phyloP scores from a whole-genome alignment of 2,888 invertebrate genomes.

The Drosophila incognita region DNA sequence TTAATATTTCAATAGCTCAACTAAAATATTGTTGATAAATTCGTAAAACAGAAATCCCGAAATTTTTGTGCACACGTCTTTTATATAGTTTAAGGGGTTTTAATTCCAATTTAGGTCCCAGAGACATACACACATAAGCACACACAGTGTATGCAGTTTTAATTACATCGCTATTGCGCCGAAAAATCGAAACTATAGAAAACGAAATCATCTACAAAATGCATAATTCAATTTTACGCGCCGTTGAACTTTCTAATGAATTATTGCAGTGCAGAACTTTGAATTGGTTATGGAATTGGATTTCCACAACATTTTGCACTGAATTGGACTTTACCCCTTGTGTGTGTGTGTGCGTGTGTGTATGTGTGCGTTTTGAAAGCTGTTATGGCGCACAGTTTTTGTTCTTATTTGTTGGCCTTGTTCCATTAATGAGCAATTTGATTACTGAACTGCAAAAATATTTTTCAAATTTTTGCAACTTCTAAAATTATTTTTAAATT shows the following conservation, averaged over 20 bases:
- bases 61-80: constrained; percentile 14
- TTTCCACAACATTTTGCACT: constrained; percentile 63
- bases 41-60: not conserved
- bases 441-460: constrained; percentile 55
- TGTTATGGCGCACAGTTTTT: constrained; percentile 23
- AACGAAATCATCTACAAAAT: constrained; percentile 72
- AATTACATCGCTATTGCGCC: constrained; percentile 46
- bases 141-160: constrained; percentile 21
- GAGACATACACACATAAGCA: not conserved
- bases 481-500: constrained; percentile 4
- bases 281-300: constrained; percentile 58
- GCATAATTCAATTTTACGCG: constrained; percentile 77
- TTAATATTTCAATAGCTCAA: not conserved
- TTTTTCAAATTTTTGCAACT: constrained; percentile 14
- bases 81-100: constrained; percentile 2
- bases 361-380: constrained; percentile 15
- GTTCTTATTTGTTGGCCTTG: constrained; percentile 5
- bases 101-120: constrained; percentile 5
- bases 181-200: constrained; percentile 54
- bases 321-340: constrained; percentile 41
- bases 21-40: not conserved
- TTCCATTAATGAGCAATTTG: constrained; percentile 72
- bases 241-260: constrained; percentile 74
- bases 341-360: constrained; percentile 16
- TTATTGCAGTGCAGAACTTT: constrained; percentile 58